Evolutionary conservation across 2,113 vertebrate genomes (phyloP).

Genomic region (Phycodurus eques): DNA sequence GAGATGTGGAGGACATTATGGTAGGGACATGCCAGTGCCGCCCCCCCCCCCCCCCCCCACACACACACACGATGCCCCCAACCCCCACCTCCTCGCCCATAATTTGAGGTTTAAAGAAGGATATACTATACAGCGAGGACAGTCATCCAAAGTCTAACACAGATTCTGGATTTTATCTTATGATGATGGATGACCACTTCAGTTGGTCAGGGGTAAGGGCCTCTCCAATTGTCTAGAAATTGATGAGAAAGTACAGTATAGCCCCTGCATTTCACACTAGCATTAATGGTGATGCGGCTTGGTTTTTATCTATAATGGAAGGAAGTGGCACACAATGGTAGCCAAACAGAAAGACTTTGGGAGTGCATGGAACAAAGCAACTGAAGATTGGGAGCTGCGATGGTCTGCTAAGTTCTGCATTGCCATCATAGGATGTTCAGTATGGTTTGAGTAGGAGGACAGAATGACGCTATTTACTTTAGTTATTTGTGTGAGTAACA

Average conservation of each 20-base stretch:
- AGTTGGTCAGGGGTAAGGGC: slow-evolving; percentile 42
- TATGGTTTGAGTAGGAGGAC: neutral
- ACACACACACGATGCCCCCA: too few species aligned
- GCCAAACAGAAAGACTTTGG: slow-evolving; percentile 53
- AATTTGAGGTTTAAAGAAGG: slow-evolving; percentile 48
- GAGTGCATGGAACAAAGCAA: slow-evolving; percentile 35
- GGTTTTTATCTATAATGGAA: slow-evolving; percentile 61
- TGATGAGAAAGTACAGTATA: slow-evolving; percentile 48
- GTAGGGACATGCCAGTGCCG: slow-evolving; percentile 38
- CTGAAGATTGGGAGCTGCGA: slow-evolving; percentile 47
- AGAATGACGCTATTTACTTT: slow-evolving; percentile 22
- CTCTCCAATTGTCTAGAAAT: slow-evolving; percentile 38
- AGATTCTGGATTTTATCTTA: slow-evolving; percentile 52
- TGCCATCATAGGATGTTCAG: slow-evolving; percentile 33
- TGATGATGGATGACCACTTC: slow-evolving; percentile 47
- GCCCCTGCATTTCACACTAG: slow-evolving; percentile 46
- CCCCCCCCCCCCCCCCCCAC: neutral
- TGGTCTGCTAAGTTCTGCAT: slow-evolving; percentile 48
- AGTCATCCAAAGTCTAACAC: slow-evolving; percentile 39
- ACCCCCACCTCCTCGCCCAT: neutral
- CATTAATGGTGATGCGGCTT: slow-evolving; percentile 65
- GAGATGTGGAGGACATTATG: slow-evolving; percentile 57
- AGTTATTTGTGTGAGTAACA: slow-evolving; percentile 20
- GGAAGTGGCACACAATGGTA: slow-evolving; percentile 47
- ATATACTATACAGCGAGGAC: slow-evolving; percentile 49